A percentile compares a stretch with the other conserved stretches of the same genome.
These are phyloP conservation scores for Prionace glauca DNA, from an alignment of 2,797 vertebrate genomes.

Conservation along the genomic window DNA sequence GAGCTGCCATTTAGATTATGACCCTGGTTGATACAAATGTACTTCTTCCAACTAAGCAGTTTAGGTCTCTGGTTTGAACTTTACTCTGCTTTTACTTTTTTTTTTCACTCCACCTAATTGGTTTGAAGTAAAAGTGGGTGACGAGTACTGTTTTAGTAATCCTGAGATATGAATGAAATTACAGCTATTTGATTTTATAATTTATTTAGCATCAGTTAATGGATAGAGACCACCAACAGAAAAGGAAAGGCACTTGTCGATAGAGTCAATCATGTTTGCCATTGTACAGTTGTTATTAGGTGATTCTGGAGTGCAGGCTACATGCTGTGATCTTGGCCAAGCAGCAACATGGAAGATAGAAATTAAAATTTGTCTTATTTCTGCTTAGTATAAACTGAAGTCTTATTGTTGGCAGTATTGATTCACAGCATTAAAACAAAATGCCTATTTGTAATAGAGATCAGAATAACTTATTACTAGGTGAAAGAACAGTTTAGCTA, in stretches of 20 bases:
- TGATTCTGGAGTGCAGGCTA: background rate
- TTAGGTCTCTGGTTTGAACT: background rate
- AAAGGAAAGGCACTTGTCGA: background rate
- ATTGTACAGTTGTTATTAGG: background rate
- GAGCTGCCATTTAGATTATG: background rate
- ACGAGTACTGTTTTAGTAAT: background rate
- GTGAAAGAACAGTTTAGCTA: background rate
- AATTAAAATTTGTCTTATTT: background rate
- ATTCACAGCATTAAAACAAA: background rate
- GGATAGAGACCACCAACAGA: background rate
- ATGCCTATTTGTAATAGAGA: background rate
- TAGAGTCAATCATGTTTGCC: background rate
- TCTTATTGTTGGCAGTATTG: background rate
- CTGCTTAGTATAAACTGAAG: background rate
- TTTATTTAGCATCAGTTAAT: background rate
- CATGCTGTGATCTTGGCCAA: conserved; percentile 5
- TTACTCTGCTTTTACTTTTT: background rate
- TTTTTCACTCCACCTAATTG: background rate
- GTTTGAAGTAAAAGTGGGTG: background rate
- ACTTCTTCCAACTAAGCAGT: background rate
- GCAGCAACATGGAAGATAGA: background rate
- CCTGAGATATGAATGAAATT: background rate
- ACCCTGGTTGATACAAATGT: background rate
- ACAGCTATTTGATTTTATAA: background rate
- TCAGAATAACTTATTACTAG: background rate